Evolutionary conservation across 2,888 invertebrate species (phyloP), one percentile per base, ranked within the genome.

Genomic region (Drosophila maculinotata): DNA sequence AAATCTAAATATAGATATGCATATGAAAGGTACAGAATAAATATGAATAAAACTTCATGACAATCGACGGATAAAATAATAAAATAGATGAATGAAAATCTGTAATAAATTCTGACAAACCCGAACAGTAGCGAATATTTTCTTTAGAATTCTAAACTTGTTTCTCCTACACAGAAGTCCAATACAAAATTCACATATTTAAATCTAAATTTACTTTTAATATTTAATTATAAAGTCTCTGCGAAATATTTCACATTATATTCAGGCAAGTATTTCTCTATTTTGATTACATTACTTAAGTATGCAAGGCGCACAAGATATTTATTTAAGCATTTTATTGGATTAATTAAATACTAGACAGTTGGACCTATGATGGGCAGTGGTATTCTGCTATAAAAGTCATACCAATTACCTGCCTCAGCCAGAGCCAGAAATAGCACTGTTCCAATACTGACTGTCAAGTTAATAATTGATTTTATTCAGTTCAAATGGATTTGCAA

Each of bases 281-380:
- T n/a, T n/a, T n/a, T n/a, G n/a, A n/a, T n/a, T n/a, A 9, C 12
- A 31, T 10, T 5, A 2, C 2, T 14, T 39, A 20, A 39, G 8
- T 35, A 69, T 68, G 39, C 53, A 48, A n/a, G n/a, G 15, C 15
- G 30, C 15, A 44, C n/a, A n/a, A 25, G n/a, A 26, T 6, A 9
- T 6, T 42, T 28, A 42, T 28, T 42, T 14, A 4, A 15, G 4
- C 12, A 41, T 28, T 49, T 66, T 59, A 72, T 69, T 42, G n/a
- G 14, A n/a, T 9, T 38, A 26, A 4, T 31, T 7, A 1, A 33
- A 10, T 14, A 7, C 10, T 70, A 68, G 20, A 60, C 3, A n/a
- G 51, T 17, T 0, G 14, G 20, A 3, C 79, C 75, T 47, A 76
- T 30, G 12, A 70, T 44, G 17, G 75, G 75, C 10, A 56, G 38